Percentiles rank a stretch among this genome's conserved stretches.
Conservation (phyloP, 2,888 invertebrate genomes). For the Lamellibrachia satsuma region DNA sequence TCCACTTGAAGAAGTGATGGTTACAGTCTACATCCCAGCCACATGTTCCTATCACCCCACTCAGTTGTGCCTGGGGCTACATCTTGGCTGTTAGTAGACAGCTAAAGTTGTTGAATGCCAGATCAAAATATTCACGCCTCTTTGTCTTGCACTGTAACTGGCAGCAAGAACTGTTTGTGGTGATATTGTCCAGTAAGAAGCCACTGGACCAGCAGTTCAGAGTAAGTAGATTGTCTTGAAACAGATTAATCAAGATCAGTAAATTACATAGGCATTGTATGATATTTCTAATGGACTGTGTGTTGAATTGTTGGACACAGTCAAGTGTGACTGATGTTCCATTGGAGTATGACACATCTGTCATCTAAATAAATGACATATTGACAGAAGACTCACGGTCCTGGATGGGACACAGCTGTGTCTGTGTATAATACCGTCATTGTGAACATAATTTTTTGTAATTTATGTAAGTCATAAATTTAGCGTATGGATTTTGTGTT, state of each 20-base stretch:
- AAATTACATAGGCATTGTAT: neutral
- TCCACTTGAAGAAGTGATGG: neutral
- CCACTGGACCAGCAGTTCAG: neutral
- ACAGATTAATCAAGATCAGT: neutral
- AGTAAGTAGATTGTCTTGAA: slow-evolving; percentile 3
- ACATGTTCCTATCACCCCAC: neutral
- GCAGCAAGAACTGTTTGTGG: neutral
- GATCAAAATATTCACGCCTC: neutral
- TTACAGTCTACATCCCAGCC: neutral
- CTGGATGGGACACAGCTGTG: neutral
- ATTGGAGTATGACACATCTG: neutral
- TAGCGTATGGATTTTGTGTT: neutral
- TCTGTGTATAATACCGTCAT: neutral
- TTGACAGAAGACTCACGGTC: neutral
- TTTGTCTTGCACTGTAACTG: neutral
- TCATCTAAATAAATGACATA: neutral
- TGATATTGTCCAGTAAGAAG: neutral
- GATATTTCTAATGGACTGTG: slow-evolving; percentile 1
- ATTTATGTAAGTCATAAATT: neutral
- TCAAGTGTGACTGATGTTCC: neutral
- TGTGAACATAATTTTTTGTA: neutral
- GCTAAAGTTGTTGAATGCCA: neutral
- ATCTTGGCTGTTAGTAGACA: neutral
- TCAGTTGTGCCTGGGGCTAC: neutral
- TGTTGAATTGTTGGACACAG: neutral